phyloP scores from a whole-genome alignment of 1,140 invertebrate genomes.

The Apis cerana region DNA sequence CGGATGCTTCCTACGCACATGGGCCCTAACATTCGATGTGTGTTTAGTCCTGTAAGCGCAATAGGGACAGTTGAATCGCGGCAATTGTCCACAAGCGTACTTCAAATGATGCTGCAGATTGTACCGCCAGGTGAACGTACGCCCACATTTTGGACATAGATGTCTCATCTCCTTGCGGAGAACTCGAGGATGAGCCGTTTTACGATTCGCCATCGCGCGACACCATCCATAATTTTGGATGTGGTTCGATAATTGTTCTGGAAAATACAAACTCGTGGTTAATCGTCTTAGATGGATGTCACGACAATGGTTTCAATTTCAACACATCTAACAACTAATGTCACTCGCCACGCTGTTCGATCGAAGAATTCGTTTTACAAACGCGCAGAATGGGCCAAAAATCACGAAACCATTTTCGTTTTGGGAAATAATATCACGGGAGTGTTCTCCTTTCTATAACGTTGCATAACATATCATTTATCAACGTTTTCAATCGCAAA shows the following conservation, averaged over 20 bases:
- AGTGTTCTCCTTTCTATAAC: too few relatives aligned
- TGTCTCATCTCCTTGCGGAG: constrained; percentile 7
- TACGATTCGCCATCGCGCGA: background rate
- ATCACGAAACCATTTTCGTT: too few relatives aligned
- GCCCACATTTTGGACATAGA: constrained; percentile 81
- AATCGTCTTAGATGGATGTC: background rate
- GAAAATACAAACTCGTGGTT: constrained; percentile 54
- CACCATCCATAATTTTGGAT: constrained; percentile 8
- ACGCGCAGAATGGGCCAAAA: background rate
- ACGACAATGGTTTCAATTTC: background rate
- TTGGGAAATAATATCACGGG: too few relatives aligned
- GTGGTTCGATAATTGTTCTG: constrained; percentile 34
- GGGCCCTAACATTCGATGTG: constrained; percentile 74
- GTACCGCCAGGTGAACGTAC: constrained; percentile 81
- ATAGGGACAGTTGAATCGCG: constrained; percentile 82
- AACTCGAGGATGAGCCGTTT: background rate
- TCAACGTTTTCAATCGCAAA: too few relatives aligned
- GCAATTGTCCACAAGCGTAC: constrained; percentile 85
- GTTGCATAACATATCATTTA: too few relatives aligned
- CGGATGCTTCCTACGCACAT: constrained; percentile 73
- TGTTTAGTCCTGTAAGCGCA: constrained; percentile 81
- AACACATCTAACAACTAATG: background rate
- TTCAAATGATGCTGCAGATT: constrained; percentile 82
- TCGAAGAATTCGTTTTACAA: background rate
- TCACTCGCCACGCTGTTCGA: background rate